These are phyloP conservation scores for Aricia artaxerxes DNA, from an alignment of 2,888 invertebrate species.

Conservation along the genomic window DNA sequence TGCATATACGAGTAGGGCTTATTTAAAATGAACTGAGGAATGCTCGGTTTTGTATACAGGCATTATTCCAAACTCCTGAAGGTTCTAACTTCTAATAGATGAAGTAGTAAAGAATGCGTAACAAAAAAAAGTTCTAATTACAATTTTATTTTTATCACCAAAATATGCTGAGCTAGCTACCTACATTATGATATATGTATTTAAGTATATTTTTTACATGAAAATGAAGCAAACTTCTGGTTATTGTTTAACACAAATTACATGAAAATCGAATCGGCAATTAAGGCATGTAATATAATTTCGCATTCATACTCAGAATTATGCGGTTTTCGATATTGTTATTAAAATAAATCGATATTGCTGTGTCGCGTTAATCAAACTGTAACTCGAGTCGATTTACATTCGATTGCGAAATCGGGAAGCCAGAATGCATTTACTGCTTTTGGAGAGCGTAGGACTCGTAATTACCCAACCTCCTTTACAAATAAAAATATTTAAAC, in stretches of 20 bases:
- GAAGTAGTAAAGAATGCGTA: not conserved
- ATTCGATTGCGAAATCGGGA: constrained; percentile 23
- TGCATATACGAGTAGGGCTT: not conserved
- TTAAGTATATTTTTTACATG: not conserved
- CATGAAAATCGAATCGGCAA: not conserved
- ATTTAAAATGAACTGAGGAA: not conserved
- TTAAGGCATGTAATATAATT: not conserved
- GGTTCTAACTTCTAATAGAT: not conserved
- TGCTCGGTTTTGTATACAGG: not conserved
- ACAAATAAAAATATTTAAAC: not conserved
- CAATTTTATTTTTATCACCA: too few species aligned
- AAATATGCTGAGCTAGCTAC: not conserved
- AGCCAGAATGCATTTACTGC: constrained; percentile 1
- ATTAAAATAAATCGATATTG: constrained; percentile 29
- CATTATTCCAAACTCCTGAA: not conserved
- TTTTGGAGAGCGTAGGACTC: not conserved
- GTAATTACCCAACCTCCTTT: not conserved
- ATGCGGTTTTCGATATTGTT: constrained; percentile 19
- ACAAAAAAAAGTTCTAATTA: too few species aligned
- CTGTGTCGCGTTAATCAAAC: constrained; percentile 28
- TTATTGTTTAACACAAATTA: not conserved
- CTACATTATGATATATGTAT: too few species aligned
- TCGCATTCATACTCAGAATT: constrained; percentile 8
- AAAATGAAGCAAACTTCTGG: not conserved
- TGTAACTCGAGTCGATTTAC: constrained; percentile 14